Evolutionary conservation across 1,140 invertebrate species (phyloP), one percentile per base, ranked within the genome.

Genomic region (Drosophila ambigua): DNA sequence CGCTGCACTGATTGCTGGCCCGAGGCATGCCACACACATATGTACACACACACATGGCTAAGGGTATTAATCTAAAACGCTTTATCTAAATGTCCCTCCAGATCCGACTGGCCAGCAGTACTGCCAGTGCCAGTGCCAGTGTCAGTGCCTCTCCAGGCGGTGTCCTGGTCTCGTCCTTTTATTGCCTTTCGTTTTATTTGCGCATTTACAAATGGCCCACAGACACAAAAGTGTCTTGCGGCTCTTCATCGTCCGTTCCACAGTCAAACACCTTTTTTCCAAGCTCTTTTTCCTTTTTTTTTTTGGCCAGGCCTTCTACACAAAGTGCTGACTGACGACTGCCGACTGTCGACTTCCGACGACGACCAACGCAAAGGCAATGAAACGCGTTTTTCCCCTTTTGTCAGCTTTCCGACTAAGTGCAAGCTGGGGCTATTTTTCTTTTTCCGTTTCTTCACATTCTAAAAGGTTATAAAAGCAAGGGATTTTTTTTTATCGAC

Each of bases 111-210:
- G 77, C 52, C 63, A 63, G 45, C 39, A 23, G 20, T 44, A 41
- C 15, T 52, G 13, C 45, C 41, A 49, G 13, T 35, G 20, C 31
- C 4, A 41, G 31, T 24, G 9, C 8, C 9, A 9, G 11, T 26
- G 31, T 8, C 31, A 31, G 0, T 31, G 31, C 31, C 31, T 48
- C 11, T 46, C 16, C 11, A 11, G 43, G 9, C 50, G 23, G 24
- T 74, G 54, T 59, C 60, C 62, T 51, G 35, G 46, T 26, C 45
- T 60, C 48, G 64, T 44, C 79, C 55, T 62, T 85, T 85, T 84
- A 84, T 83, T 84, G 76, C 80, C 66, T 77, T 77, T 83, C 80
- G 76, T 83, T 83, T 83, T 85, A 85, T 85, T 85, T 85, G 74
- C 78, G 77, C 81, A 87, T 87, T 85, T 85, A 87, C 82, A 85